Percentiles rank a stretch among this genome's conserved stretches.
Evolutionary conservation across 64 coral and sea anemone genomes (phyloP).

Genomic region (Montipora foliosa): DNA sequence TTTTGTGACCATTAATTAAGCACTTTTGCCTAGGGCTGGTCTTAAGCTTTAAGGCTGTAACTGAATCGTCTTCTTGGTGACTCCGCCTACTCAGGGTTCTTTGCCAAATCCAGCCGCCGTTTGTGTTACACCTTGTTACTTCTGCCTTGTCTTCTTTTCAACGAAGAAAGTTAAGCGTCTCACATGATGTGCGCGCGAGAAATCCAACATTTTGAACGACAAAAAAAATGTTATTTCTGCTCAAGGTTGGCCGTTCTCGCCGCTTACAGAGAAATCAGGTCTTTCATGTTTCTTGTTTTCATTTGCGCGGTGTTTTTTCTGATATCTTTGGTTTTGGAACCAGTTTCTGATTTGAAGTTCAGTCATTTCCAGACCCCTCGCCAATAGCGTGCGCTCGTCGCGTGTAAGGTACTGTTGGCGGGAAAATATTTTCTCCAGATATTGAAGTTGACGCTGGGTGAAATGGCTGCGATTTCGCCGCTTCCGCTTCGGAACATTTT

Average conservation of each 20-base stretch:
- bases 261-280: neutral
- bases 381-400: slow-evolving; percentile 88
- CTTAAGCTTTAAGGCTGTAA: neutral
- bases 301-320: slow-evolving; percentile 80
- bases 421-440: slow-evolving; percentile 86
- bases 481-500: slow-evolving; percentile 63
- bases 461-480: slow-evolving; percentile 92
- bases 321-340: slow-evolving; percentile 96
- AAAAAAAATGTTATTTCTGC: neutral
- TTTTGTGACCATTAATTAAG: neutral
- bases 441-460: slow-evolving; percentile 92
- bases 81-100: too few species aligned
- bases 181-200: neutral
- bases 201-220: neutral
- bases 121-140: neutral
- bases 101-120: neutral
- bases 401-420: slow-evolving; percentile 94
- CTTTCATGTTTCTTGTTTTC: slow-evolving; percentile 21
- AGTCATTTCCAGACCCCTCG: slow-evolving; percentile 90
- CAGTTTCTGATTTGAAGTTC: slow-evolving; percentile 95
- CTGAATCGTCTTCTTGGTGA: too few species aligned
- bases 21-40: neutral
- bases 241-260: slow-evolving; percentile 2
- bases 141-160: neutral
- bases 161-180: neutral